phyloP scores from a whole-genome alignment of 1,140 invertebrate genomes.

The Drosophila dunni region DNA sequence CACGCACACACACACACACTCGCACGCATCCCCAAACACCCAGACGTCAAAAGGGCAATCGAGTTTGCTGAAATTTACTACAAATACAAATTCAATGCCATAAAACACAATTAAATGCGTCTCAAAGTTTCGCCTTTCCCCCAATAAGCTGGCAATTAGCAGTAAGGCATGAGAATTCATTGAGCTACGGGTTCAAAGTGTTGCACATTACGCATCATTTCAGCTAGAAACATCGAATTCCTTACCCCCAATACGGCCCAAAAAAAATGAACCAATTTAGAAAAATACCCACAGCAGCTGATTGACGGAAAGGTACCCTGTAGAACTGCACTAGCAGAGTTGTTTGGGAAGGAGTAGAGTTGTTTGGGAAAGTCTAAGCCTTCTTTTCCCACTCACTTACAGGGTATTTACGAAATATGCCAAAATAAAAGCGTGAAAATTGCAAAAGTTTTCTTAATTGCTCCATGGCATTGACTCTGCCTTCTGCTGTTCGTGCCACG shows the following conservation, averaged over 20 bases:
- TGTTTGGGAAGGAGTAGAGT: too few relatives aligned
- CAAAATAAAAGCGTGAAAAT: constrained; percentile 78
- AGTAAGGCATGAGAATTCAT: constrained; percentile 61
- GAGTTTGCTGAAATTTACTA: constrained; percentile 69
- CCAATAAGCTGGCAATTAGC: constrained; percentile 61
- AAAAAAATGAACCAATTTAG: constrained; percentile 4
- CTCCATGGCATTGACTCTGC: constrained; percentile 26
- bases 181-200: constrained; percentile 71
- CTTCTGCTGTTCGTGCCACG: not conserved
- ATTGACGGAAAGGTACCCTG: not conserved
- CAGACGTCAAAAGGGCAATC: constrained; percentile 36
- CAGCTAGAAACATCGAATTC: constrained; percentile 27
- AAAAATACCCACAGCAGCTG: not conserved
- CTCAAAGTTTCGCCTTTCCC: constrained; percentile 29
- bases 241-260: not conserved
- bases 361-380: not conserved
- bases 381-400: not conserved
- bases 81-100: constrained; percentile 74
- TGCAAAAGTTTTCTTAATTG: constrained; percentile 82
- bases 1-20: constrained; percentile 1
- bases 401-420: constrained; percentile 45
- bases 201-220: constrained; percentile 79
- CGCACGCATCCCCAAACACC: constrained; percentile 8
- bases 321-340: not conserved
- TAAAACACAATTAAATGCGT: constrained; percentile 74